phyloP scores from a whole-genome alignment of 2,113 vertebrate species.

The Tragelaphus scriptus region DNA sequence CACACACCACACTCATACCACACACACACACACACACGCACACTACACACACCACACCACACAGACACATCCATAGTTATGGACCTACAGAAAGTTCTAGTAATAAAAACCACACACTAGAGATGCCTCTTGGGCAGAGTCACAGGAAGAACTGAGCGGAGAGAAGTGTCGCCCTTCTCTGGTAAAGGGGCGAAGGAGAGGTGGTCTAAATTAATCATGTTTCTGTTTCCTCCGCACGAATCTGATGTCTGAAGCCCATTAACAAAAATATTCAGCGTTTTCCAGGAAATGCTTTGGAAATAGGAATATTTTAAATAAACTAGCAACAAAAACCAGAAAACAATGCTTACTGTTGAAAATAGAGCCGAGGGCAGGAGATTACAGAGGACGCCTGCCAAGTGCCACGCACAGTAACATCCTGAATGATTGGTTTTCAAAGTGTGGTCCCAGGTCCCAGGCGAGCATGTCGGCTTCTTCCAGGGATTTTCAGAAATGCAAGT shows the following conservation, averaged over 20 bases:
- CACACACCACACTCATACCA: too few relatives aligned
- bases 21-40: background rate
- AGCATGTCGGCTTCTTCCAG: background rate
- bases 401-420: rapidly evolving
- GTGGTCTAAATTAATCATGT: rapidly evolving
- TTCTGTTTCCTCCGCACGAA: background rate
- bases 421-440: background rate
- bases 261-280: background rate
- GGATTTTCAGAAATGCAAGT: background rate
- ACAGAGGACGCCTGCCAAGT: too few relatives aligned
- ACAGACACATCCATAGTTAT: background rate
- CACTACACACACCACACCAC: background rate
- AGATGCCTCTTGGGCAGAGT: background rate
- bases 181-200: background rate
- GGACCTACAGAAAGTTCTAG: background rate
- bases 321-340: background rate
- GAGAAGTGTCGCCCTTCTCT: background rate
- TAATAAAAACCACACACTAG: background rate
- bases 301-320: background rate
- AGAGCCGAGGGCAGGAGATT: rapidly evolving
- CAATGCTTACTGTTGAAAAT: background rate
- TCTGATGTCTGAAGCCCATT: background rate
- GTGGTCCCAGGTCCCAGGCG: too few relatives aligned
- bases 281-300: background rate
- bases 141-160: too few relatives aligned